Conservation (phyloP, 2,888 invertebrate species). For the Erebia ligea region DNA sequence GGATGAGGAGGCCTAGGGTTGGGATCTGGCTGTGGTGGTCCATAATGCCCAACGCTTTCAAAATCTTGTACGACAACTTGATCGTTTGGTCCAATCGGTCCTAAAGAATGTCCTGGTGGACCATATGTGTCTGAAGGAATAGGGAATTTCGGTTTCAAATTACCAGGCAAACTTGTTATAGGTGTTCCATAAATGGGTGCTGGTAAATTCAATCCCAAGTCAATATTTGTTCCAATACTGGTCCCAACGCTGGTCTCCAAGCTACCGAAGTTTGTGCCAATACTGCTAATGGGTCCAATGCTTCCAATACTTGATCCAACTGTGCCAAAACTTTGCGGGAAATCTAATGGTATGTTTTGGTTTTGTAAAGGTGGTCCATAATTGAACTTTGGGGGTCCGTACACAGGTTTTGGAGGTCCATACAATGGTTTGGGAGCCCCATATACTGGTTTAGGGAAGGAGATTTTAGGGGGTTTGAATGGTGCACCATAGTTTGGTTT, state of each 20-base stretch:
- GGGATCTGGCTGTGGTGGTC: conserved; percentile 84
- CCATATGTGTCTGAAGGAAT: conserved; percentile 74
- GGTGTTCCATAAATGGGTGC: conserved; percentile 76
- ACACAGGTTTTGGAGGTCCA: conserved; percentile 74
- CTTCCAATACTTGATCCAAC: conserved; percentile 43
- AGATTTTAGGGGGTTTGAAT: conserved; percentile 60
- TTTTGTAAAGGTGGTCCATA: conserved; percentile 56
- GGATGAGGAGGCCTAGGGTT: conserved; percentile 85
- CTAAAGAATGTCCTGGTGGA: conserved; percentile 70
- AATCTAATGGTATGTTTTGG: conserved; percentile 50
- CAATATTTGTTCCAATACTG: conserved; percentile 52
- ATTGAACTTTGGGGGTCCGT: conserved; percentile 60
- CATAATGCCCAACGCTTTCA: conserved; percentile 73
- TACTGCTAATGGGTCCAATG: conserved; percentile 36
- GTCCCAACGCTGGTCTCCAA: conserved; percentile 44
- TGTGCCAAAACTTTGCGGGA: conserved; percentile 44
- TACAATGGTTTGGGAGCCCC: conserved; percentile 62
- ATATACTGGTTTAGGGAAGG: conserved; percentile 58
- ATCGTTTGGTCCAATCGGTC: conserved; percentile 67
- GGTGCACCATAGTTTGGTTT: conserved; percentile 67
- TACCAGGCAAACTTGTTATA: conserved; percentile 55
- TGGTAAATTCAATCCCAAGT: conserved; percentile 63
- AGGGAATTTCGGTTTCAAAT: conserved; percentile 75
- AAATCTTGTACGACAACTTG: conserved; percentile 68
- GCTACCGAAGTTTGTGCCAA: conserved; percentile 40